A percentile compares a stretch with the other conserved stretches of the same genome.
phyloP scores from a whole-genome alignment of 2,797 vertebrate genomes.

The Pangasius mekongensis region DNA sequence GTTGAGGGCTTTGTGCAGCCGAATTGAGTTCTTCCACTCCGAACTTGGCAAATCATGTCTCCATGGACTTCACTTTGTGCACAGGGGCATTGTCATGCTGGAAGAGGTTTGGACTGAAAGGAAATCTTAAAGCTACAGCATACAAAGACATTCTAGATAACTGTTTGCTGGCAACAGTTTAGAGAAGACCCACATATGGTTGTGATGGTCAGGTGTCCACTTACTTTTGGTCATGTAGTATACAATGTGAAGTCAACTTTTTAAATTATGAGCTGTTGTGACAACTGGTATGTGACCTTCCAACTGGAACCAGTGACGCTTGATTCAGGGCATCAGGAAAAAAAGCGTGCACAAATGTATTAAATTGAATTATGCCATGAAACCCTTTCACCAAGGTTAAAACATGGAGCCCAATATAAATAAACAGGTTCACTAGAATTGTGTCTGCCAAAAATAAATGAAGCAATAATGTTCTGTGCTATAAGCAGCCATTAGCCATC shows the following conservation, averaged over 20 bases:
- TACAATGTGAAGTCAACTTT: background rate
- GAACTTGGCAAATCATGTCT: background rate
- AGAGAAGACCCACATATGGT: background rate
- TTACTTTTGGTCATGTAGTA: background rate
- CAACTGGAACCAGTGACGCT: background rate
- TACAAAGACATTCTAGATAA: background rate
- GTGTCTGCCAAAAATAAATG: conserved; percentile 79
- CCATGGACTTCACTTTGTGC: background rate
- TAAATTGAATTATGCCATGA: conserved; percentile 58
- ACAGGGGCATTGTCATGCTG: background rate
- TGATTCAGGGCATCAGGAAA: background rate
- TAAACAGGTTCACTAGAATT: conserved; percentile 76
- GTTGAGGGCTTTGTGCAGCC: background rate
- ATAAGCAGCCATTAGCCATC: conserved; percentile 74
- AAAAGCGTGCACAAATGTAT: conserved; percentile 49
- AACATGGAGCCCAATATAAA: conserved; percentile 67
- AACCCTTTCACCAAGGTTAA: conserved; percentile 73
- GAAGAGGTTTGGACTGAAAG: background rate
- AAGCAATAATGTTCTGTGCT: conserved; percentile 78
- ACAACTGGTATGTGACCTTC: background rate
- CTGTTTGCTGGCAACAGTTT: background rate
- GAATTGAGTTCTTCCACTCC: background rate
- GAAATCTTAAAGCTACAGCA: background rate
- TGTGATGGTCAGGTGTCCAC: background rate
- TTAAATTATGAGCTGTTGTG: background rate